Evolutionary conservation across 1,140 invertebrate genomes (phyloP).

Genomic region (Drosophila paulistorum): DNA sequence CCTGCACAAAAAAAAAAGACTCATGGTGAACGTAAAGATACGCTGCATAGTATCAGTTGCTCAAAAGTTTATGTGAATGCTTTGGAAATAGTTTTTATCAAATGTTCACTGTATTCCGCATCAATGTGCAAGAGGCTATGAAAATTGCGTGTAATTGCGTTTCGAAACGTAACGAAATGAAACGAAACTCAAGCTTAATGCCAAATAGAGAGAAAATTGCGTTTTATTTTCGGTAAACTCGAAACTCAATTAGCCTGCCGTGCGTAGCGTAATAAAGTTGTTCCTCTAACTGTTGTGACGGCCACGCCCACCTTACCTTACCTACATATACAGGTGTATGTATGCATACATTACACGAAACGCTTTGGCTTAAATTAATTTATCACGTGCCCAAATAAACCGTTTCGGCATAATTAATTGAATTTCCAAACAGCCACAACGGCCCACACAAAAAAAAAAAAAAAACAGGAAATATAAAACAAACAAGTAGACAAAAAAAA

Average conservation of each 20-base stretch:
- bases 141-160: constrained; percentile 61
- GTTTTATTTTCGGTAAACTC: constrained; percentile 44
- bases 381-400: constrained; percentile 77
- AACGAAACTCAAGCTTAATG: constrained; percentile 46
- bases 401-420: constrained; percentile 67
- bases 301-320: constrained; percentile 41
- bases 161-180: constrained; percentile 20
- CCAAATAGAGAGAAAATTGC: constrained; percentile 50
- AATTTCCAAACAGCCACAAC: constrained; percentile 41
- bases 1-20: too few relatives aligned
- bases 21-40: too few relatives aligned
- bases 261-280: constrained; percentile 60
- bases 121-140: constrained; percentile 31
- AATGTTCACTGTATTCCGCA: background rate
- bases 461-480: background rate
- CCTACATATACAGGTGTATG: constrained; percentile 10
- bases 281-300: constrained; percentile 37
- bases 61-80: too few relatives aligned
- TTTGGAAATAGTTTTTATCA: background rate
- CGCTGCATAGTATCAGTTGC: too few relatives aligned
- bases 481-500: background rate
- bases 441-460: background rate
- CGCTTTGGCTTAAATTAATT: constrained; percentile 71
- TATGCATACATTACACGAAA: constrained; percentile 67
- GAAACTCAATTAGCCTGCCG: constrained; percentile 68